These are phyloP conservation scores for Pasiphila rectangulata DNA, from an alignment of 2,888 invertebrate species.

Conservation along the genomic window DNA sequence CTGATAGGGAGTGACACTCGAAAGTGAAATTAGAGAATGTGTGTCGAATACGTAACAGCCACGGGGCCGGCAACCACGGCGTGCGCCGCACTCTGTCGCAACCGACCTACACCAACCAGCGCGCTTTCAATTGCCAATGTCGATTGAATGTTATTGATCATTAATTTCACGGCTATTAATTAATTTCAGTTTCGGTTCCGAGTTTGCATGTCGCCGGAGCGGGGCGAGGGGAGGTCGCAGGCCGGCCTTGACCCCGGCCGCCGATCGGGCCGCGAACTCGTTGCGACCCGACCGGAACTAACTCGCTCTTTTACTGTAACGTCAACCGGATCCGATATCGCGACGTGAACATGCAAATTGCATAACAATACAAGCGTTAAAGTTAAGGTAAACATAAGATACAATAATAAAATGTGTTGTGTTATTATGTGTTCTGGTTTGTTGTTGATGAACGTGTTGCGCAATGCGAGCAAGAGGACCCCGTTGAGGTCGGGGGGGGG, in stretches of 20 bases:
- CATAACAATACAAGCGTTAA: too few species aligned
- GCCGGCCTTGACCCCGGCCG: constrained; percentile 31
- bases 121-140: constrained; percentile 31
- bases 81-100: neutral
- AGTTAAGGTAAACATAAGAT: too few species aligned
- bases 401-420: too few species aligned
- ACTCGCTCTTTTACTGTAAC: neutral
- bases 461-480: too few species aligned
- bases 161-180: constrained; percentile 25
- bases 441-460: too few species aligned
- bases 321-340: too few species aligned
- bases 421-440: too few species aligned
- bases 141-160: constrained; percentile 21
- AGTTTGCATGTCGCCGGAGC: neutral
- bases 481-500: too few species aligned
- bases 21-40: constrained; percentile 40
- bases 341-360: too few species aligned
- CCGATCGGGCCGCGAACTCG: constrained; percentile 10
- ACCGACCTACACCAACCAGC: too few species aligned
- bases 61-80: neutral
- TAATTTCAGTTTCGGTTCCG: constrained; percentile 22
- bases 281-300: constrained; percentile 25
- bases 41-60: constrained; percentile 35
- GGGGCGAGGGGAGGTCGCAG: neutral
- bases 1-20: constrained; percentile 31